Percentiles rank a stretch among this genome's conserved stretches.
Conservation (phyloP, 2,797 vertebrate species). For the Tadarida brasiliensis region DNA sequence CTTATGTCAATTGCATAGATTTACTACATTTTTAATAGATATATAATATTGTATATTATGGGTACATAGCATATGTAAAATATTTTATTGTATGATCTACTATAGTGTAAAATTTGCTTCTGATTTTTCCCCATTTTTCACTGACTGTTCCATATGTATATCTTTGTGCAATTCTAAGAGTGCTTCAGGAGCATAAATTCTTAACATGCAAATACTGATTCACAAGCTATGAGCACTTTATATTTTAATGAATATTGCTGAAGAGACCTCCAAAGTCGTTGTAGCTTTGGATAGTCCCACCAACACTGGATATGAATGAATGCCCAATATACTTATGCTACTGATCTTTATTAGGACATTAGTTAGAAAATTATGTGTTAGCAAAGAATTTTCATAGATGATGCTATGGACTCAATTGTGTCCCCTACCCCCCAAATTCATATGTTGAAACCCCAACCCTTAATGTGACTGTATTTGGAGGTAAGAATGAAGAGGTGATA, state of each 20-base stretch:
- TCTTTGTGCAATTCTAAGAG: not conserved
- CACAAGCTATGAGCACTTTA: not conserved
- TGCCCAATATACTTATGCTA: not conserved
- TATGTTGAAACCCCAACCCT: not conserved
- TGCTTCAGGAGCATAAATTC: not conserved
- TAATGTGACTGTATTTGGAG: not conserved
- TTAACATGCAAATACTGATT: slow-evolving; percentile 21
- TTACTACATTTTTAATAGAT: not conserved
- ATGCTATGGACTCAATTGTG: not conserved
- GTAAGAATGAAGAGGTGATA: not conserved
- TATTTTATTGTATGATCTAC: not conserved
- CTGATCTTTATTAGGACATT: not conserved
- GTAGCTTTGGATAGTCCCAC: not conserved
- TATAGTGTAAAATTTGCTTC: not conserved
- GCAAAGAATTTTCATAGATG: slow-evolving; percentile 21
- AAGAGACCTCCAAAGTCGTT: not conserved
- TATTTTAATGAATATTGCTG: not conserved
- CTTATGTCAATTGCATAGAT: not conserved
- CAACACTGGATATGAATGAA: not conserved
- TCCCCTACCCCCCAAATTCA: not conserved
- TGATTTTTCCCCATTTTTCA: not conserved
- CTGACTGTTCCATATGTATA: not conserved
- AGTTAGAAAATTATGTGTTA: not conserved
- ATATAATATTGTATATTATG: slow-evolving; percentile 4
- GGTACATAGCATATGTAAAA: not conserved